Percentiles rank a stretch among this genome's conserved stretches.
Evolutionary conservation across 2,888 invertebrate species (phyloP).

Genomic region (Tetranychus truncatus): DNA sequence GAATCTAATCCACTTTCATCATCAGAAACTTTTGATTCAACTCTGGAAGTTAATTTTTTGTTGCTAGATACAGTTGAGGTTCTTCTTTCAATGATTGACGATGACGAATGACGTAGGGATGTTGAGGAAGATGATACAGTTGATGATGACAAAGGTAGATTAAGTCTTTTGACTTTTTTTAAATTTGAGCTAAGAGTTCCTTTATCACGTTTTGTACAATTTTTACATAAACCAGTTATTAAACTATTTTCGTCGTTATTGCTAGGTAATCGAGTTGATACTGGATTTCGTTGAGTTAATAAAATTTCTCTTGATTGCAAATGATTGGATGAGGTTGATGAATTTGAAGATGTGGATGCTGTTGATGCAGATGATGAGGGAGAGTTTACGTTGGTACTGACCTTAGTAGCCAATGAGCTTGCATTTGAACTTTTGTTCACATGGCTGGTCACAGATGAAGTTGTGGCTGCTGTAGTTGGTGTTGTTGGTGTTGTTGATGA

Average conservation of each 20-base stretch:
- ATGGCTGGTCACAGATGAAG: not conserved
- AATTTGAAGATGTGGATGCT: not conserved
- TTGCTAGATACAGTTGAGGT: not conserved
- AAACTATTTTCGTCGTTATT: not conserved
- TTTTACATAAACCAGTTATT: not conserved
- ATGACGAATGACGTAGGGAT: not conserved
- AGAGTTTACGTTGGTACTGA: not conserved
- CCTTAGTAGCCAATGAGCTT: not conserved
- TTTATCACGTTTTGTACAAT: not conserved
- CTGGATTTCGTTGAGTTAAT: too few species aligned
- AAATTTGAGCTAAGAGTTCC: not conserved
- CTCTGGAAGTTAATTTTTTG: not conserved
- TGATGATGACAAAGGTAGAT: not conserved
- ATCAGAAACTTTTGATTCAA: slow-evolving; percentile 30
- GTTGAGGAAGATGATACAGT: not conserved
- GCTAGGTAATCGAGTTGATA: not conserved
- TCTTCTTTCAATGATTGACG: not conserved
- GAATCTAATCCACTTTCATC: slow-evolving; percentile 70
- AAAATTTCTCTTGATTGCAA: not conserved
- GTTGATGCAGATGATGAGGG: not conserved
- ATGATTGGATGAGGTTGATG: not conserved
- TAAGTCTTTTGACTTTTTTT: not conserved
- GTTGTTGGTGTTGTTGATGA: not conserved
- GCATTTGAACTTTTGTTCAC: not conserved
- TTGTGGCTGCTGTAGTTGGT: not conserved